Evolutionary conservation across 2,888 invertebrate genomes (phyloP).

Genomic region (Metacarcinus magister): DNA sequence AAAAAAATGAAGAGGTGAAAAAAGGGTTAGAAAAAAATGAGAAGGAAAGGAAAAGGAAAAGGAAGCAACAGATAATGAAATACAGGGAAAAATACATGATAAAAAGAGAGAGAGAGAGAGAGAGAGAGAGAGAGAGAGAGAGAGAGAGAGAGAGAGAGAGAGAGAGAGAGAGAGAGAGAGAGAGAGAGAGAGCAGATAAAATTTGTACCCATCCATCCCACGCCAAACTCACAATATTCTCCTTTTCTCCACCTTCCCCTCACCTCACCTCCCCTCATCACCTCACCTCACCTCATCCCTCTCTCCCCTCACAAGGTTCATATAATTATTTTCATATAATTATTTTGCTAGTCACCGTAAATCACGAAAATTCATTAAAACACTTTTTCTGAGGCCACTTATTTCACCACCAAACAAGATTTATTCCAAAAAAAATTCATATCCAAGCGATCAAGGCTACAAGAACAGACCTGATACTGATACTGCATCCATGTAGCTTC

Average conservation of each 20-base stretch:
- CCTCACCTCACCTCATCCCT: background rate
- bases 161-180: slow-evolving; percentile 26
- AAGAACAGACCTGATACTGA: background rate
- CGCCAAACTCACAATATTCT: background rate
- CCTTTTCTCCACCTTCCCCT: background rate
- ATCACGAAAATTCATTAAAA: background rate
- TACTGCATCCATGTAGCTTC: background rate
- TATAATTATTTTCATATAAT: background rate
- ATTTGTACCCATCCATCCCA: no score
- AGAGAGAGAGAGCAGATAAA: background rate
- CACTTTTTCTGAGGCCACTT: background rate
- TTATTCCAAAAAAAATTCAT: background rate
- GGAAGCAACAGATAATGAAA: no score
- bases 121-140: background rate
- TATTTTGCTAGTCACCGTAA: no score
- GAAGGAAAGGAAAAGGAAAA: background rate
- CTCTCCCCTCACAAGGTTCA: background rate
- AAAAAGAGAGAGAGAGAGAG: background rate
- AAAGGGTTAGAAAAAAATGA: background rate
- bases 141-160: background rate
- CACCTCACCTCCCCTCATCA: background rate
- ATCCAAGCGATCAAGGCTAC: background rate
- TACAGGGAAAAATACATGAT: no score
- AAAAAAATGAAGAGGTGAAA: no score
- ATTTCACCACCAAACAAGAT: background rate